A percentile compares a stretch with the other conserved stretches of the same genome.
Evolutionary conservation across 2,797 vertebrate species (phyloP).

Genomic region (Acomys russatus): DNA sequence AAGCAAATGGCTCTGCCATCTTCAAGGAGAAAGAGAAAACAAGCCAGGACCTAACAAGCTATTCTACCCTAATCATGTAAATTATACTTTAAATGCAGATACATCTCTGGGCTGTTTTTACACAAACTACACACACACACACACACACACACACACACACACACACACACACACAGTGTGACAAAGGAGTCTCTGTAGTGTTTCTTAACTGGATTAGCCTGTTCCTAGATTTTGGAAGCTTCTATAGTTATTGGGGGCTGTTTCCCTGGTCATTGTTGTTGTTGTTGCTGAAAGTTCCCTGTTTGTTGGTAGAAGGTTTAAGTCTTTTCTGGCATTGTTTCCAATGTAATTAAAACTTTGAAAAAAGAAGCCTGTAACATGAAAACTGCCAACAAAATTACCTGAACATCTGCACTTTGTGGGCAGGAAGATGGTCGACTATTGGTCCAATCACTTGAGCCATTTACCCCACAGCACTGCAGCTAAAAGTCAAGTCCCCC

Average conservation of each 20-base stretch:
- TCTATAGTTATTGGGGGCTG: not conserved
- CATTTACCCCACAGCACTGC: conserved; percentile 84
- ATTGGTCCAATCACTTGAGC: conserved; percentile 63
- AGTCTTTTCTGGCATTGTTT: not conserved
- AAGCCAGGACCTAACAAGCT: not conserved
- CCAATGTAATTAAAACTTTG: conserved; percentile 32
- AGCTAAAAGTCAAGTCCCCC: conserved; percentile 77
- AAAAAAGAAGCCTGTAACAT: conserved; percentile 6
- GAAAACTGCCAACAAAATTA: conserved; percentile 58
- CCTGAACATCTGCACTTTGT: conserved; percentile 30
- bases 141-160: too few relatives aligned
- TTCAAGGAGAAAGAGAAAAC: conserved; percentile 9
- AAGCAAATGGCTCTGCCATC: not conserved
- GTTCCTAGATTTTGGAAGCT: not conserved
- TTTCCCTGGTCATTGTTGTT: not conserved
- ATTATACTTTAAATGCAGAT: conserved; percentile 18
- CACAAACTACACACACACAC: not conserved
- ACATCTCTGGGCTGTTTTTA: not conserved
- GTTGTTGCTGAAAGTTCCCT: not conserved
- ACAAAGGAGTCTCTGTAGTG: not conserved
- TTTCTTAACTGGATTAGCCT: not conserved
- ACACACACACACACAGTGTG: not conserved
- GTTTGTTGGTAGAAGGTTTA: not conserved
- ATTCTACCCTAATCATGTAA: conserved; percentile 24
- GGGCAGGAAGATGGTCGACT: conserved; percentile 78